These are phyloP conservation scores for Hydrocynus forskahlii DNA, from an alignment of 2,797 vertebrate species.

Conservation along the genomic window DNA sequence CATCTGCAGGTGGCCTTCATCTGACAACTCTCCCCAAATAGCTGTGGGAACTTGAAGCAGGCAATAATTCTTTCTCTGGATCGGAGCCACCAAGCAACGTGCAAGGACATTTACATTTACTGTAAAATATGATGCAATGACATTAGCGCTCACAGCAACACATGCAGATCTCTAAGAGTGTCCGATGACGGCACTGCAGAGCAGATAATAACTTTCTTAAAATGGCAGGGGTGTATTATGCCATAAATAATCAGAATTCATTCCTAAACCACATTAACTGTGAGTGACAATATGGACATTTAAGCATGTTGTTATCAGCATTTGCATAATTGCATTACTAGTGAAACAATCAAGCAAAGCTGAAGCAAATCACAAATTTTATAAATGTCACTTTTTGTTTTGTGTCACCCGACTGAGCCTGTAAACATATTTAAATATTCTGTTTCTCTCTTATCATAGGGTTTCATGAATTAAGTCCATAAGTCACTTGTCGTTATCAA, in stretches of 20 bases:
- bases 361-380: not conserved
- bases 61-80: slow-evolving; percentile 5
- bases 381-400: not conserved
- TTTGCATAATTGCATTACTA: too few relatives aligned
- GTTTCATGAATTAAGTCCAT: too few relatives aligned
- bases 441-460: too few relatives aligned
- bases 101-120: slow-evolving; percentile 16
- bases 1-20: not conserved
- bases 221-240: not conserved
- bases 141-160: slow-evolving; percentile 19
- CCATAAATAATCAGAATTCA: not conserved
- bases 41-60: not conserved
- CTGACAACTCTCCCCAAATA: not conserved
- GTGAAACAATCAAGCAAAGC: not conserved
- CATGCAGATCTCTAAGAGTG: not conserved
- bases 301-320: too few relatives aligned
- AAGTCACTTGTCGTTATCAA: too few relatives aligned
- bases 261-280: not conserved
- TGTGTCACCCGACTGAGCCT: not conserved
- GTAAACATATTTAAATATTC: not conserved
- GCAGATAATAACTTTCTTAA: not conserved
- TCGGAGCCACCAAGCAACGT: not conserved
- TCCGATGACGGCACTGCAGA: slow-evolving; percentile 7
- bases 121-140: slow-evolving; percentile 14
- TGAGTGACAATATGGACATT: not conserved